Evolutionary conservation across 2,797 vertebrate species (phyloP).

Genomic region (Coccyzus lansbergi): DNA sequence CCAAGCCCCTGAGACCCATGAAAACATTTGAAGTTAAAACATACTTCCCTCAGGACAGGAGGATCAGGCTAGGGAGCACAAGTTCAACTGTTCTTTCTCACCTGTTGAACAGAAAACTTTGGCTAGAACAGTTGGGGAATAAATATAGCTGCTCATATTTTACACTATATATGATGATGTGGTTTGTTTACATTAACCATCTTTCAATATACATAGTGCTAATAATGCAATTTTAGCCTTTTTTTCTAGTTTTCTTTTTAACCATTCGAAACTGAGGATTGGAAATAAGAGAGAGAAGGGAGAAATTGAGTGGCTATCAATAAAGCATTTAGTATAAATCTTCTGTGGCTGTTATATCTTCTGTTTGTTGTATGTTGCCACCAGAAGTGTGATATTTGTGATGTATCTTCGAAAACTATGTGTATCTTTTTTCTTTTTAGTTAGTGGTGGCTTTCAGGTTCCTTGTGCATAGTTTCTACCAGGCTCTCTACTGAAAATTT

Average conservation of each 20-base stretch:
- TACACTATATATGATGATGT: rapidly evolving
- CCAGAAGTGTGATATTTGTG: background rate
- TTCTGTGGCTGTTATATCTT: background rate
- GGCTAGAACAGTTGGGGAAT: background rate
- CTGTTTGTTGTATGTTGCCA: background rate
- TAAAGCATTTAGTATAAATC: background rate
- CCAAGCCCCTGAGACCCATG: background rate
- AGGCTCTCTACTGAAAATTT: background rate
- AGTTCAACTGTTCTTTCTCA: background rate
- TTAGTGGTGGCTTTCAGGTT: background rate
- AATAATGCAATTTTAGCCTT: background rate
- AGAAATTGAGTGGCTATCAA: background rate
- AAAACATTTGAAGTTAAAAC: background rate
- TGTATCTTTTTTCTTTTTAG: background rate
- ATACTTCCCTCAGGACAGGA: background rate
- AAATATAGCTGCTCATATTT: background rate
- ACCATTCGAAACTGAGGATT: background rate
- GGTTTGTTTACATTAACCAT: background rate
- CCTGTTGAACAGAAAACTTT: background rate
- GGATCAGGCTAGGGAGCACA: background rate
- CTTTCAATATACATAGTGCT: background rate
- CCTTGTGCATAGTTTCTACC: background rate
- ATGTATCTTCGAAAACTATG: background rate
- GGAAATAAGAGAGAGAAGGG: background rate
- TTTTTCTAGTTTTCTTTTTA: background rate